Base-by-base conservation (phyloP, 2,888 invertebrate species). In the Spatulosminthurus flaviceps region DNA sequence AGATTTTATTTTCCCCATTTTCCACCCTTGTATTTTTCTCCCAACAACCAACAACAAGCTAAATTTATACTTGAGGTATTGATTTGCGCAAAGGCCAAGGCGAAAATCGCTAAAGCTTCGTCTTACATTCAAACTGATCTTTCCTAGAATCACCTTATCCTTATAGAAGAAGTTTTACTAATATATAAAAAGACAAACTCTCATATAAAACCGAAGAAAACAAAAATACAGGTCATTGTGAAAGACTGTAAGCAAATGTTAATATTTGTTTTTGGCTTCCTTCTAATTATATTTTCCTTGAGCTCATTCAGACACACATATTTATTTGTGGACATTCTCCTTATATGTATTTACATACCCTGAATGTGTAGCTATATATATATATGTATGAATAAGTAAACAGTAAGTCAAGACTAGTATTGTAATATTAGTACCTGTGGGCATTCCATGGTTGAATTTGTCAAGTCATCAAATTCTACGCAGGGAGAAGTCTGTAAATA, bases 361-460 rank as follows among this genome's bases (percentile, higher is more conserved):
- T 34, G n/a, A n/a, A n/a, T n/a, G n/a, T n/a, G n/a, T n/a, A n/a
- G n/a, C n/a, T n/a, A n/a, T n/a, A n/a, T n/a, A n/a, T n/a, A n/a
- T 9, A 34, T 34, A 4, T 34, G 34, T 9, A 34, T 34, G 34
- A 34, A 4, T 7, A 34, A 9, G 9, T 34, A 34, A 34, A 34
- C 9, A 34, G 4, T 7, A 34, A 34, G 5, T 7, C 34, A 51
- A 16, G 51, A 13, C 13, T 41, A 41, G 5, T 51, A 51, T 16
- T 4, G 9, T 9, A 34, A 34, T 7, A 51, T 16, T 51, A 51
- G 51, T 71, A 78, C 78, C 78, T 78, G 71, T 41, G 78, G 78
- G 66, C 78, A 78, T 41, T 78, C 78, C 22, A 78, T 66, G 34
- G 78, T 78, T 34, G 64, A 61, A 66, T 78, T 78, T 64, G 72